Conservation (phyloP, 2,797 vertebrate genomes). For the Scolopax bukidnonensis region DNA sequence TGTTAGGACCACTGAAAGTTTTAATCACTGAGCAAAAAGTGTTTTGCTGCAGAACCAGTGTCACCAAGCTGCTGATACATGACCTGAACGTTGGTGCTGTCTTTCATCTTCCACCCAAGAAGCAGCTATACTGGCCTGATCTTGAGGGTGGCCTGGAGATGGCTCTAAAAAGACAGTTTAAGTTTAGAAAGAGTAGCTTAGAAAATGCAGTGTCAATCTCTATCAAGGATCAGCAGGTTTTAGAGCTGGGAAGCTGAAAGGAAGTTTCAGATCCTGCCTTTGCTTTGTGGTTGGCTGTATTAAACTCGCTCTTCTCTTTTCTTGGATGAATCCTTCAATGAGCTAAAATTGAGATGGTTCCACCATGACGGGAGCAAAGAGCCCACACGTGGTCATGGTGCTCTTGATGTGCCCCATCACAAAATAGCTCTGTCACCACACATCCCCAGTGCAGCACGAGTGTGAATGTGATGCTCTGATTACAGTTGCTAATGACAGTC, state of each 20-base stretch:
- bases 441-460: background rate
- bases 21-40: background rate
- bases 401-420: background rate
- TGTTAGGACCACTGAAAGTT: background rate
- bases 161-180: background rate
- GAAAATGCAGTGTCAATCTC: background rate
- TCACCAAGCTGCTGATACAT: background rate
- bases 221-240: background rate
- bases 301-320: background rate
- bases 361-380: conserved; percentile 1
- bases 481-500: conserved; percentile 9
- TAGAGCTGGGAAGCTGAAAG: background rate
- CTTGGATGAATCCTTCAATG: background rate
- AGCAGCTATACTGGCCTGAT: background rate
- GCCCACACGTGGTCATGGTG: background rate
- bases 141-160: background rate
- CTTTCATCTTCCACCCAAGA: background rate
- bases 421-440: background rate
- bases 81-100: background rate
- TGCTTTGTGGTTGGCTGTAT: background rate
- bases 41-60: background rate
- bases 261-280: background rate
- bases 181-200: background rate
- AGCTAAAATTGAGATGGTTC: background rate
- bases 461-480: background rate